A percentile compares a stretch with the other conserved stretches of the same genome.
These are phyloP conservation scores for Amniataba percoides DNA, from an alignment of 2,797 vertebrate species.

Conservation along the genomic window DNA sequence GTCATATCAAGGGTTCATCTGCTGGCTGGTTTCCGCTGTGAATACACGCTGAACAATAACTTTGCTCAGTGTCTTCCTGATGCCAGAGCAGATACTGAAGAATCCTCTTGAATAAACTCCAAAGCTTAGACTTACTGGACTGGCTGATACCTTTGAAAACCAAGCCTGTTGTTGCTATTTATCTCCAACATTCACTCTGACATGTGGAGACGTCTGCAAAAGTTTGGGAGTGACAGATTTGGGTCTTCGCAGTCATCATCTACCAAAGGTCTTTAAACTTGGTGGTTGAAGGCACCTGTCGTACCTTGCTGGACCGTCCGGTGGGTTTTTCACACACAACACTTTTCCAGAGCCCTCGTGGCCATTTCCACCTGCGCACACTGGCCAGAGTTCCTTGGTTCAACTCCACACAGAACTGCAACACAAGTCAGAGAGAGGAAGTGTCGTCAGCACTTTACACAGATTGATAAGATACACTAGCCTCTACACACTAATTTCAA, in stretches of 20 bases:
- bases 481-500: background rate
- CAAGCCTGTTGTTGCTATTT: background rate
- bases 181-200: background rate
- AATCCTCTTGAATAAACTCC: slow-evolving; percentile 1
- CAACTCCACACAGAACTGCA: slow-evolving; percentile 93
- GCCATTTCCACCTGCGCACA: slow-evolving; percentile 91
- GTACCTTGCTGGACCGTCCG: slow-evolving; percentile 86
- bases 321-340: slow-evolving; percentile 89
- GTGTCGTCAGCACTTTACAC: background rate
- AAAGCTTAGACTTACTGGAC: background rate
- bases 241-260: no score
- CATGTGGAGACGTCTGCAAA: background rate
- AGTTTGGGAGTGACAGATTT: background rate
- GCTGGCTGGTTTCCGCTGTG: slow-evolving; percentile 14
- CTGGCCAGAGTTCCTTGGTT: slow-evolving; percentile 92
- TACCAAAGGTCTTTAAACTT: no score
- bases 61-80: slow-evolving; percentile 5
- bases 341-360: slow-evolving; percentile 91
- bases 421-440: slow-evolving; percentile 46
- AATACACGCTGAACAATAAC: background rate
- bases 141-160: background rate
- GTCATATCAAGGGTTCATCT: slow-evolving; percentile 24
- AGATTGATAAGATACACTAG: no score
- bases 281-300: background rate
- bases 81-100: slow-evolving; percentile 12